Percentiles rank a stretch among this genome's conserved stretches.
These are phyloP conservation scores for Hypsopygia costalis DNA, from an alignment of 2,888 invertebrate species.

Conservation along the genomic window DNA sequence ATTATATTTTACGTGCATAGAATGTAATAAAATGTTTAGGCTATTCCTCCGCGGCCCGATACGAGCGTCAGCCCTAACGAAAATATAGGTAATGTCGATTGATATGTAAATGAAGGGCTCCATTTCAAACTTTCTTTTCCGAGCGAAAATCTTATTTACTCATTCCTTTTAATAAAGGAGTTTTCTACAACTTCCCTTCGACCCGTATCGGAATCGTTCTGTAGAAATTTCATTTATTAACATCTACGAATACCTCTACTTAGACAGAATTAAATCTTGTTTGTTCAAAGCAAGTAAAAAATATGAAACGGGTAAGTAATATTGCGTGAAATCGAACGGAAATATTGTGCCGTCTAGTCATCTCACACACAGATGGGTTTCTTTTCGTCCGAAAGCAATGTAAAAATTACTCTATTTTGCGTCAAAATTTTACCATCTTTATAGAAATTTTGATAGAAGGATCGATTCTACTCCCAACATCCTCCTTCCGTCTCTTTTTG, in stretches of 20 bases:
- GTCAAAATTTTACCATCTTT: too few species aligned
- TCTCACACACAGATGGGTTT: too few species aligned
- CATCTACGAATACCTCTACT: conserved; percentile 13
- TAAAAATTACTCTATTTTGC: too few species aligned
- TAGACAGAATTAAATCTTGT: neutral
- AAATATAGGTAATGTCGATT: conserved; percentile 65
- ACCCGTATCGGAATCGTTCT: conserved; percentile 18
- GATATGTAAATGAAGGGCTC: conserved; percentile 70
- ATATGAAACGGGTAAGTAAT: too few species aligned
- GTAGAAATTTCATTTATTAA: conserved; percentile 24
- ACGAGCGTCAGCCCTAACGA: conserved; percentile 28
- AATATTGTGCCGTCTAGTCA: too few species aligned
- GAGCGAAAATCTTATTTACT: conserved; percentile 43
- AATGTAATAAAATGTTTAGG: conserved; percentile 78
- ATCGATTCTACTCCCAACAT: too few species aligned
- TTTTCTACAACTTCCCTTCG: conserved; percentile 30
- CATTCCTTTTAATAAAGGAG: conserved; percentile 40
- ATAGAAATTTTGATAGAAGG: too few species aligned
- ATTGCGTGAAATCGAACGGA: too few species aligned
- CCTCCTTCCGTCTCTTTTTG: too few species aligned
- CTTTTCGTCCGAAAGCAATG: too few species aligned
- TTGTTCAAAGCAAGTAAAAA: neutral
- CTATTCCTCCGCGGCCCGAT: conserved; percentile 36
- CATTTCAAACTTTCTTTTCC: conserved; percentile 49
- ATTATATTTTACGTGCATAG: conserved; percentile 79